Evolutionary conservation across 2,113 vertebrate genomes (phyloP), one percentile per base, ranked within the genome.

Genomic region (Nestor notabilis): DNA sequence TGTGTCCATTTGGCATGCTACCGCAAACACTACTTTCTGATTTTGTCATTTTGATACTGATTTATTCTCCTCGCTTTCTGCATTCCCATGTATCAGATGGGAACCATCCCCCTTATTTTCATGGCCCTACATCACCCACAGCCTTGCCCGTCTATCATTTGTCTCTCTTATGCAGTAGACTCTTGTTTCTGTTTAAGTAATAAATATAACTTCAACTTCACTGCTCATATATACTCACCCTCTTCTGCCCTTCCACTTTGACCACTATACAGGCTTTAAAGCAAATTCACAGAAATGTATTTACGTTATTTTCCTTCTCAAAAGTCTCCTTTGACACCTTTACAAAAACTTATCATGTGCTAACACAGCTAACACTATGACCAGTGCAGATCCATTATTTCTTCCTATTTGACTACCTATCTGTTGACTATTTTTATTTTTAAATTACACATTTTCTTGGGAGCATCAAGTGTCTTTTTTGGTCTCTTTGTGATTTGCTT

Each of bases 21-120:
- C 41, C 0, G 0, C 10, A 65, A 71, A 69, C 8, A 41, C 25
- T 0, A 1, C 17, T 47, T 50, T 44, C 43, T 50, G 10, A 29
- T 50, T 80, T 69, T 47, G 28, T 31, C 4, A 20, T 44, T 89
- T 80, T 80, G 17, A 9, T 61, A 8, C 7, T 60, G 6, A 35
- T 77, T 56, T 83, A 14, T 69, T 87, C 44, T 29, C 23, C 24
- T 69, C 27, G 2, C 17, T 93, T 70, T 10, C 16, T 41, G 33
- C 21, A 33, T 83, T 60, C 17, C 28, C 24, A 17, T 49, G 31
- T 23, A 50, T 46, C n/a, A 53, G 20, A n/a, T 23, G 10, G n/a
- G 46, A 96, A 49, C 10, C 7, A 17, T 61, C 71, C 15, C 25
- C 11, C 83, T 61, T 28, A 24, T 7, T 79, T 68, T 53, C 39